Evolutionary conservation across 2,797 vertebrate genomes (phyloP), one percentile per base, ranked within the genome.

Genomic region (Leucoraja ocellata): DNA sequence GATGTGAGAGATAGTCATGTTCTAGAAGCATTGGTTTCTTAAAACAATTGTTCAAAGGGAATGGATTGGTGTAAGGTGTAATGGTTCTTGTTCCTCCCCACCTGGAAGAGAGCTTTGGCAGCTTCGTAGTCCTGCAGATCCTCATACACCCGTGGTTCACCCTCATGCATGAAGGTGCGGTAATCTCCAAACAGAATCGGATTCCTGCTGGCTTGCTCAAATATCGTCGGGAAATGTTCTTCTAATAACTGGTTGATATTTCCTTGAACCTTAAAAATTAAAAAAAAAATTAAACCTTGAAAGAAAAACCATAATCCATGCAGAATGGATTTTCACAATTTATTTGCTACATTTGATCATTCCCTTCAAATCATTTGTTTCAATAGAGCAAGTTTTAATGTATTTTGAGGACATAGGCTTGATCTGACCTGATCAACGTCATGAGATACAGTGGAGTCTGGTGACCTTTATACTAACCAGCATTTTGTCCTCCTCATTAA

Each of bases 141-240:
- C 93, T 99, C 98, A 93, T 99, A 99, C 65, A 98, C 68, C 28
- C 98, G 96, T 1, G 95, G 95, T 80, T 99, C 98, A 78, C 94
- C 96, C 5, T 98, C 98, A 0, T 94, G 96, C 93, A 99, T 96
- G 0, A 98, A 98, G 61, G 94, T 97, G 93, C 97, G 97, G 95
- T 98, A 99, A 96, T 99, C 99, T 93, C 98, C 99, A 94, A 98
- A 99, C 54, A 99, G 96, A 94, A 99, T 95, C 0, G 99, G 99
- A 94, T 99, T 97, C 94, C 96, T 97, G 97, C 98, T 97, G 71
- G 96, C 96, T 0, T 94, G 90, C 88, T 98, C 98, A 78, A 96
- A n/a, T 0, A 97, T 96, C 6, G 97, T 95, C 0, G 21, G 58
- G 61, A 99, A 99, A 95, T 98, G 96, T 10, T 97, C 95, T 63